Base-by-base conservation (phyloP, 2,888 invertebrate species). In the Nineta flava region DNA sequence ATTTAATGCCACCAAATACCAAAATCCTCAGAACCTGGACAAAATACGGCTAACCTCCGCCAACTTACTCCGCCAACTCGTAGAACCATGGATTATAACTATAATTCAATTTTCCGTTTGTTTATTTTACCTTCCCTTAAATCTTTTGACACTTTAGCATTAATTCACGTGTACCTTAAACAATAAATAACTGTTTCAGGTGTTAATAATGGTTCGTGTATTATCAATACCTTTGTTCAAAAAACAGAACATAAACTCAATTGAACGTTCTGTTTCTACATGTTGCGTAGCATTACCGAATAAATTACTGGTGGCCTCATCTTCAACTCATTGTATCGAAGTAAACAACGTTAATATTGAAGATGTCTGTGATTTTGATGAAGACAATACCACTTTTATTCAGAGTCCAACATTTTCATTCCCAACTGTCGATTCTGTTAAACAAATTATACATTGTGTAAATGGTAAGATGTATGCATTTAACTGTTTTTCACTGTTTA, bases 391-490 rank as follows among this genome's bases (percentile, higher is more conserved):
- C 16, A 40, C 15, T 59, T 64, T 0, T 63, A 66, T 13, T 62
- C 34, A 48, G 7, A 64, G 48, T 34, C 62, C 76, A 5, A 58
- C 71, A n/a, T 76, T 79, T 55, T 72, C 75, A 1, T 79, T 86
- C 60, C 80, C 83, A 1, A 84, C 85, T 0, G 83, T 85, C 1
- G 84, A 84, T 55, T 74, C 79, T 57, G 81, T 81, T 5, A 70
- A 75, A 46, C 76, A 78, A 59, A 70, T 86, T 46, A 65, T 76
- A 0, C 81, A 83, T 59, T 83, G 83, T 57, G 62, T 72, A 49
- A 73, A 77, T 58, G 85, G 84, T 74, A 64, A 61, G 58, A 55
- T 2, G 5, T 51, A 44, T 52, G n/a, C n/a, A n/a, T n/a, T n/a
- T n/a, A 47, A 34, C 31, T 50, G n/a, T 49, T 13, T n/a, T 15